Evolutionary conservation across 2,797 vertebrate genomes (phyloP).

Genomic region (Meriones psammophilus): DNA sequence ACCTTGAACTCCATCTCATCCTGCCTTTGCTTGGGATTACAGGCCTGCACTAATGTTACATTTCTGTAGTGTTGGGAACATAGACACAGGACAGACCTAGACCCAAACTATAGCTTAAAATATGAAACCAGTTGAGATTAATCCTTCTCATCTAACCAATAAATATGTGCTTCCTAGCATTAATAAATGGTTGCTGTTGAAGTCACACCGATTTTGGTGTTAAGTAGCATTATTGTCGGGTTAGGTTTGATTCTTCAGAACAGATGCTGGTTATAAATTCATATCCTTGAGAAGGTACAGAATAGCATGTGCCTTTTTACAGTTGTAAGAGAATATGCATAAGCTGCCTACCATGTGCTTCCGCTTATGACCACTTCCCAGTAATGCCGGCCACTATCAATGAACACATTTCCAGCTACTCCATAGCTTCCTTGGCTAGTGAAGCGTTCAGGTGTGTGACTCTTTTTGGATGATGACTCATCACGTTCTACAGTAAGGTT

Average conservation of each 20-base stretch:
- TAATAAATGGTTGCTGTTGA: conserved; percentile 1
- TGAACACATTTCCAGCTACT: conserved; percentile 97
- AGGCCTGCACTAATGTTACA: not conserved
- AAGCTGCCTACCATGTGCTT: conserved; percentile 94
- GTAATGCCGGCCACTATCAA: conserved; percentile 98
- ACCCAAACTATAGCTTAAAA: not conserved
- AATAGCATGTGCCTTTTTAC: conserved; percentile 12
- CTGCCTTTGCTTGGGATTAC: not conserved
- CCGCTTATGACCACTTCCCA: conserved; percentile 99
- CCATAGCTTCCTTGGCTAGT: conserved; percentile 97
- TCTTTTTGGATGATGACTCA: conserved; percentile 97
- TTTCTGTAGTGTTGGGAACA: not conserved
- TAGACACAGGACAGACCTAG: not conserved
- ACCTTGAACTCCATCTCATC: not conserved
- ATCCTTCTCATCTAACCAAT: not conserved
- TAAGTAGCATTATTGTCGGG: not conserved
- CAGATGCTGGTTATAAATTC: not conserved
- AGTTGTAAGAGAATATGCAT: not conserved
- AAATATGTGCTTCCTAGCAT: not conserved
- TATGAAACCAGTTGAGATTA: not conserved
- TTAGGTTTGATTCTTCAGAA: conserved; percentile 32
- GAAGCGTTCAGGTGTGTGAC: conserved; percentile 97
- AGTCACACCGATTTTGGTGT: conserved; percentile 20
- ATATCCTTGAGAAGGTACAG: conserved; percentile 37
- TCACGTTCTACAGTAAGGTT: conserved; percentile 98